Evolutionary conservation across 2,888 invertebrate genomes (phyloP), one percentile per base, ranked within the genome.

Genomic region (Melieria crassipennis): DNA sequence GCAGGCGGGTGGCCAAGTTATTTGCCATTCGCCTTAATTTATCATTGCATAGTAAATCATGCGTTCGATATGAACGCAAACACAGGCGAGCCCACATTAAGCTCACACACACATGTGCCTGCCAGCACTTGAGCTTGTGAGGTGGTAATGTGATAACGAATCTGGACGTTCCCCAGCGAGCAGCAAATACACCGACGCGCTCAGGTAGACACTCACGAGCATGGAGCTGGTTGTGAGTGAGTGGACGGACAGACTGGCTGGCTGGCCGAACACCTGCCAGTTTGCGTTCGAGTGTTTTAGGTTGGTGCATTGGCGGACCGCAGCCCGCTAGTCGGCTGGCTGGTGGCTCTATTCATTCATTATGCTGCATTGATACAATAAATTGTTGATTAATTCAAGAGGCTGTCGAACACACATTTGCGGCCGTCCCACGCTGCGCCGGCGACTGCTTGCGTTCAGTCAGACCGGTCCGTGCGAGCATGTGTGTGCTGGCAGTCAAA

Each of bases 341-440:
- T 30, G 30, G 30, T 30, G 30, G 30, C 30, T 30, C 30, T 30
- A 30, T 30, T 30, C 30, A 30, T 30, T 30, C 30, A 30, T 30
- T 30, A 30, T 30, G 71, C 70, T 70, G 73, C 73, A 65, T 68
- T 76, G 67, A 73, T 75, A 73, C 69, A 73, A 75, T 75, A 71
- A 72, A 71, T 73, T 72, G 65, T 76, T 71, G 65, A 76, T 73
- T 75, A 72, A 75, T 76, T 72, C 75, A 76, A 76, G 73, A 72
- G 67, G 66, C 69, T 66, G 58, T 52, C 61, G 64, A 70, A 72
- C 63, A 63, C 58, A 66, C 63, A 63, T n/a, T 43, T 11, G 45
- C 57, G 46, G 5, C 16, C 46, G 61, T 48, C 56, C 46, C 30
- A 30, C 30, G 30, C 30, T 30, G 30, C 30, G 30, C 30, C 30